Conservation (phyloP, 2,113 vertebrate genomes). For the Embiotoca jacksoni region DNA sequence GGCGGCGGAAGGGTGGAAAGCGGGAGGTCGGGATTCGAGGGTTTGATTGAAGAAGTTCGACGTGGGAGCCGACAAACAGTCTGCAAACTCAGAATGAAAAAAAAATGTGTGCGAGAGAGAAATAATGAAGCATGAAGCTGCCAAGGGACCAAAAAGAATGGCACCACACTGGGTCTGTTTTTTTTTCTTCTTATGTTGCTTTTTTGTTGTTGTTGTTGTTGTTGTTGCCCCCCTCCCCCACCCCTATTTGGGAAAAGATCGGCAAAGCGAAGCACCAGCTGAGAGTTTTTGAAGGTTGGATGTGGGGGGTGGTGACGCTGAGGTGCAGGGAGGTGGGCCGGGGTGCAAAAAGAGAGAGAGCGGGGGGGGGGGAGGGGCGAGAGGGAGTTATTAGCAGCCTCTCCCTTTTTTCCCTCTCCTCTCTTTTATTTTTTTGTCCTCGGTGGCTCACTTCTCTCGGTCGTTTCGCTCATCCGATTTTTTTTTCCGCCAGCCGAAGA, state of each 20-base stretch:
- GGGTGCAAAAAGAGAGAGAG: constrained; percentile 26
- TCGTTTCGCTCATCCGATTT: constrained; percentile 24
- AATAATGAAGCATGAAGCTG: constrained; percentile 41
- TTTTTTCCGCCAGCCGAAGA: constrained; percentile 21
- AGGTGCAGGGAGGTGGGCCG: constrained; percentile 8
- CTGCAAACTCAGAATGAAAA: constrained; percentile 22
- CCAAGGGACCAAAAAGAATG: constrained; percentile 31
- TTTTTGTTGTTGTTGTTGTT: too few relatives aligned
- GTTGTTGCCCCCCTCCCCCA: neutral
- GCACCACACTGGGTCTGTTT: neutral
- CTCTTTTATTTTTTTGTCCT: constrained; percentile 18
- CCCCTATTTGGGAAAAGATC: neutral
- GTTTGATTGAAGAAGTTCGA: constrained; percentile 27
- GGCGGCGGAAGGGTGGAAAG: too few relatives aligned
- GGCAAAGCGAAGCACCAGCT: constrained; percentile 24
- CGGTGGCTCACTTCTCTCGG: constrained; percentile 43
- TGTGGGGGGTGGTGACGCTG: constrained; percentile 26
- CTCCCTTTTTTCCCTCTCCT: constrained; percentile 53
- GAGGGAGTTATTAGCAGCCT: constrained; percentile 52
- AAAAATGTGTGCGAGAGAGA: neutral
- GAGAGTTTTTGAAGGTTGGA: constrained; percentile 46
- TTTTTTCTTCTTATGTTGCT: neutral
- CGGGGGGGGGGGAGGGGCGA: constrained; percentile 9
- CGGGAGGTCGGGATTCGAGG: too few relatives aligned
- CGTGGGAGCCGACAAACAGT: constrained; percentile 6